phyloP scores from a whole-genome alignment of 2,888 invertebrate species.

The Oxycera nigricornis region DNA sequence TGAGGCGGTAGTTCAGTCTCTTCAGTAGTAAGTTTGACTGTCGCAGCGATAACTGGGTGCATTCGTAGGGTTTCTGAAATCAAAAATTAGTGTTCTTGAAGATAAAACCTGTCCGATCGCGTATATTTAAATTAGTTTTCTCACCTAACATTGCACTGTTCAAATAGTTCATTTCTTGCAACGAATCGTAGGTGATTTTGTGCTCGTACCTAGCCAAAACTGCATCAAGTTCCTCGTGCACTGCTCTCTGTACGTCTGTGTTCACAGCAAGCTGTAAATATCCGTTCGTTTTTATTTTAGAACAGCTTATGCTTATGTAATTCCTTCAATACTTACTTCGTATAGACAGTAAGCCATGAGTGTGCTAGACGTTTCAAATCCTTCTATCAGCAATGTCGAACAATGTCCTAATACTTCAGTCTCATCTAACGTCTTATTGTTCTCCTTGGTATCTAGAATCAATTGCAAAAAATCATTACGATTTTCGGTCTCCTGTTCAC shows the following conservation, averaged over 20 bases:
- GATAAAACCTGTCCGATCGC: not conserved
- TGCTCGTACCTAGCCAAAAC: conserved; percentile 20
- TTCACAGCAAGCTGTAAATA: conserved; percentile 19
- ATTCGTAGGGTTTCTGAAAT: conserved; percentile 38
- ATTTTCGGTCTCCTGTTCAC: not conserved
- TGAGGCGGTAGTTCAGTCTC: conserved; percentile 36
- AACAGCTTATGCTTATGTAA: not conserved
- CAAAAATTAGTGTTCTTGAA: no score
- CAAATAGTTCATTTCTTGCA: conserved; percentile 34
- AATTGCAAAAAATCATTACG: conserved; percentile 36
- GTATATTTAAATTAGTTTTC: not conserved
- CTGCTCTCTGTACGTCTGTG: conserved; percentile 21
- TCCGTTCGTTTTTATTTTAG: not conserved
- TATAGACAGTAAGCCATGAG: conserved; percentile 43
- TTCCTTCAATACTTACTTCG: conserved; percentile 36
- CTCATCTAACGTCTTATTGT: not conserved
- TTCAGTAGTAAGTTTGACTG: conserved; percentile 24
- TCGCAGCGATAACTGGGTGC: conserved; percentile 36
- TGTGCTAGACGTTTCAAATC: conserved; percentile 45
- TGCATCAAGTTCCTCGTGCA: conserved; percentile 28
- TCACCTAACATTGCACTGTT: conserved; percentile 28
- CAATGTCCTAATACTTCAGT: conserved; percentile 37
- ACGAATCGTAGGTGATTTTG: conserved; percentile 7
- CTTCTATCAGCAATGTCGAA: conserved; percentile 42
- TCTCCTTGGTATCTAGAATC: conserved; percentile 31